Percentiles rank a stretch among this genome's conserved stretches.
These are phyloP conservation scores for Chorisops tibialis DNA, from an alignment of 2,888 invertebrate species.

Conservation along the genomic window DNA sequence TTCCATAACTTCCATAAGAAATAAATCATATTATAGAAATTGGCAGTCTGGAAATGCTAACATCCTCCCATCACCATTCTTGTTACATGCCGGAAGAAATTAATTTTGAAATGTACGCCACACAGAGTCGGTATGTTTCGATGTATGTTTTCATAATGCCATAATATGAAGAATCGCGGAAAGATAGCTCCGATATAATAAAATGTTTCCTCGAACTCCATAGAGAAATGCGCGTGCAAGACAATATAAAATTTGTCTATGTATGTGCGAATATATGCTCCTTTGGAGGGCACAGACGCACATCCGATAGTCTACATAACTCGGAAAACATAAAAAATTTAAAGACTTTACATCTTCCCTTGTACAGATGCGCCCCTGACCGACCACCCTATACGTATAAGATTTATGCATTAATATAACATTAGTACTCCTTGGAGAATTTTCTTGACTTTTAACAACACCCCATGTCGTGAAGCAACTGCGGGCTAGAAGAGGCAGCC, in stretches of 20 bases:
- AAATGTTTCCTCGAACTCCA: conserved; percentile 11
- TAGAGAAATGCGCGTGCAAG: background rate
- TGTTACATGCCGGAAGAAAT: conserved; percentile 13
- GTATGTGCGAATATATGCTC: background rate
- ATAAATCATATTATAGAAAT: too few species aligned
- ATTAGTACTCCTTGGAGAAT: conserved; percentile 32
- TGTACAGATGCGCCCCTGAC: conserved; percentile 2
- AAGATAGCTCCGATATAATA: conserved; percentile 17
- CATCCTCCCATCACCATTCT: too few species aligned
- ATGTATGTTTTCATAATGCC: background rate
- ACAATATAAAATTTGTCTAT: background rate
- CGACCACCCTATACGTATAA: conserved; percentile 21
- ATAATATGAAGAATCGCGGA: conserved; percentile 12
- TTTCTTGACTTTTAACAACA: conserved; percentile 21
- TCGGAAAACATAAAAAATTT: conserved; percentile 28
- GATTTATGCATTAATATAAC: conserved; percentile 34
- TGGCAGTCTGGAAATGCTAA: too few species aligned
- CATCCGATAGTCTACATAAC: background rate
- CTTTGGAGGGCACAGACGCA: background rate
- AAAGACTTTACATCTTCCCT: conserved; percentile 20
- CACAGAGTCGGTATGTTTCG: background rate
- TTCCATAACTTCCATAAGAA: too few species aligned
- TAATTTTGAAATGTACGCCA: conserved; percentile 9
- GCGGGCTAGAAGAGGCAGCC: conserved; percentile 6
- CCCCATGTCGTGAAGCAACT: conserved; percentile 2